phyloP scores from a whole-genome alignment of 2,888 invertebrate genomes.

The Allygus modestus region DNA sequence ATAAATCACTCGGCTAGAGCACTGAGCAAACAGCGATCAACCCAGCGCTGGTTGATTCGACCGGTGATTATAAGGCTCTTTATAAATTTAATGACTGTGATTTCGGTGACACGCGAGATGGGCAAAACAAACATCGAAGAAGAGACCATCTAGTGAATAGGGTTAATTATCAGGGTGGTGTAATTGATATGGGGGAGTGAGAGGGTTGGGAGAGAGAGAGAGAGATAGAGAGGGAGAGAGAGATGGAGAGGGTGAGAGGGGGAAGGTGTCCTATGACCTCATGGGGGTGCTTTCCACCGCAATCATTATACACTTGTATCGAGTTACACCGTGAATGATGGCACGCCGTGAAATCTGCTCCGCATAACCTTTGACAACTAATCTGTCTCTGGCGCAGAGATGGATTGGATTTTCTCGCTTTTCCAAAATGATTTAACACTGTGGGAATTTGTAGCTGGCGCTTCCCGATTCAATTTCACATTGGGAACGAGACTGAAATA shows the following conservation, averaged over 20 bases:
- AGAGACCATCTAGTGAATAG: conserved; percentile 55
- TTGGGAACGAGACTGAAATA: background rate
- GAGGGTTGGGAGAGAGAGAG: background rate
- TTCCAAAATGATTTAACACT: conserved; percentile 46
- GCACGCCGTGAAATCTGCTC: conserved; percentile 52
- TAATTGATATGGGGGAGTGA: conserved; percentile 57
- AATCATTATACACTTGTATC: conserved; percentile 59
- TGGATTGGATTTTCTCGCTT: conserved; percentile 25
- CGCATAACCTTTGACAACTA: conserved; percentile 59
- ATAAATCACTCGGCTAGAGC: conserved; percentile 10
- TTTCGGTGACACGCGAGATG: conserved; percentile 15
- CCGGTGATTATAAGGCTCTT: conserved; percentile 39
- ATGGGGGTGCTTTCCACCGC: conserved; percentile 50
- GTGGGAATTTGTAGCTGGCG: conserved; percentile 15
- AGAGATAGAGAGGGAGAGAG: background rate
- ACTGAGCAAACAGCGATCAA: background rate
- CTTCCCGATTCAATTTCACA: conserved; percentile 17
- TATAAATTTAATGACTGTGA: conserved; percentile 35
- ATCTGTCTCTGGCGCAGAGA: conserved; percentile 29
- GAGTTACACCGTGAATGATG: conserved; percentile 55
- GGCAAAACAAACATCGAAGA: conserved; percentile 45
- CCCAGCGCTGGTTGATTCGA: background rate
- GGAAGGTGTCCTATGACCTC: conserved; percentile 53
- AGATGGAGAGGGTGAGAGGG: background rate
- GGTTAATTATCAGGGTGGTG: conserved; percentile 56